A percentile compares a stretch with the other conserved stretches of the same genome.
These are phyloP conservation scores for Nycticorax nycticorax DNA, from an alignment of 2,113 vertebrate species.

Conservation along the genomic window DNA sequence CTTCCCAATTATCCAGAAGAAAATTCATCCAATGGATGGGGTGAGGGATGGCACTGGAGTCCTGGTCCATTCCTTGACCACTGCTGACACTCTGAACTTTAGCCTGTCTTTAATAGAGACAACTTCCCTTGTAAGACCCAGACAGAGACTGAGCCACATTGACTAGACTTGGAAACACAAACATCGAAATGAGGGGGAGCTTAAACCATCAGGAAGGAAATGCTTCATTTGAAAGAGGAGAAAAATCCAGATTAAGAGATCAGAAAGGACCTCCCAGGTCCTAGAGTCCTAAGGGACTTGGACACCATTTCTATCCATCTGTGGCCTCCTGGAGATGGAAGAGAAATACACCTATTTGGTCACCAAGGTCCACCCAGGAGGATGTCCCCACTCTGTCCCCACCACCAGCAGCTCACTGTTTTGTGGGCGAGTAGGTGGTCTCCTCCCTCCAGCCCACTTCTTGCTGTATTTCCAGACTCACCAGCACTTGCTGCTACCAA, in stretches of 20 bases:
- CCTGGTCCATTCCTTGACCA: background rate
- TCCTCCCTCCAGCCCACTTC: background rate
- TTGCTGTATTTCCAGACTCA: background rate
- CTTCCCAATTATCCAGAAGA: background rate
- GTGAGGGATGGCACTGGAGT: background rate
- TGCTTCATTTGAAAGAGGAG: background rate
- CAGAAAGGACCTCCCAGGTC: background rate
- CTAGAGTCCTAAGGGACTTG: background rate
- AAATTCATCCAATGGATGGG: background rate
- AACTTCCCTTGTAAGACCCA: background rate
- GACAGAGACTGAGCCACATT: background rate
- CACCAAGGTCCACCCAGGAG: background rate
- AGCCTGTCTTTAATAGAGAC: background rate
- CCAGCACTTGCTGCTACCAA: conserved; percentile 19
- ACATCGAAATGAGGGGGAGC: background rate
- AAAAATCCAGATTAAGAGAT: background rate
- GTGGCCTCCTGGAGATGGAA: background rate
- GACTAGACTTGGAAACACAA: background rate
- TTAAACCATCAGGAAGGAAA: background rate
- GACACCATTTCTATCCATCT: background rate
- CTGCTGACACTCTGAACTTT: background rate
- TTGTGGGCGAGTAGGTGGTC: background rate
- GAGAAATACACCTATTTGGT: background rate
- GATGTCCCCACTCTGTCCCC: background rate
- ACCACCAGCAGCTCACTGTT: background rate